These are phyloP conservation scores for Myotis davidii DNA, from an alignment of 2,113 vertebrate genomes.

Conservation along the genomic window DNA sequence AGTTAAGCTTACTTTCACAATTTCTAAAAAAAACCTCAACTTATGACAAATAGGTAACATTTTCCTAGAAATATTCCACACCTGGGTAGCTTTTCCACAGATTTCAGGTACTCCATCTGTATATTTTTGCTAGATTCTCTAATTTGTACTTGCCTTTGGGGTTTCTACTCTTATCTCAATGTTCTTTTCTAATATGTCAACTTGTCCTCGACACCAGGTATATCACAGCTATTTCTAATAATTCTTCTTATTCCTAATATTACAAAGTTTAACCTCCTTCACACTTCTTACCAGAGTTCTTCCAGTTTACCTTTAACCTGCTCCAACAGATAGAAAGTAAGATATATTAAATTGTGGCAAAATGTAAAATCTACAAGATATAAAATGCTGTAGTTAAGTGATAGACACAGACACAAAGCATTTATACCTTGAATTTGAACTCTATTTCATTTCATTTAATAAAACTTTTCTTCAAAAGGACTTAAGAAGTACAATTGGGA, in stretches of 20 bases:
- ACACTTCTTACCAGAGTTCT: neutral
- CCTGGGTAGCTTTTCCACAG: neutral
- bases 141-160: neutral
- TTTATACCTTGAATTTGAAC: conserved; percentile 40
- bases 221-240: neutral
- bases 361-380: neutral
- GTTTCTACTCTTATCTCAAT: neutral
- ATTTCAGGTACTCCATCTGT: neutral
- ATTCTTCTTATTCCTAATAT: neutral
- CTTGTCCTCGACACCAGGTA: neutral
- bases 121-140: neutral
- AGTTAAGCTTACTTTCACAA: neutral
- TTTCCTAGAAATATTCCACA: neutral
- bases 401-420: neutral
- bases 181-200: neutral
- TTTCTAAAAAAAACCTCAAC: neutral
- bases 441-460: neutral
- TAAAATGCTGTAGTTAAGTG: neutral
- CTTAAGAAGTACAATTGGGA: neutral
- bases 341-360: neutral
- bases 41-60: neutral
- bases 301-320: neutral
- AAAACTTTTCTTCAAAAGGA: neutral
- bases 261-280: neutral
- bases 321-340: neutral